phyloP scores from a whole-genome alignment of 2,888 invertebrate species.

The Athripsodes cinereus region DNA sequence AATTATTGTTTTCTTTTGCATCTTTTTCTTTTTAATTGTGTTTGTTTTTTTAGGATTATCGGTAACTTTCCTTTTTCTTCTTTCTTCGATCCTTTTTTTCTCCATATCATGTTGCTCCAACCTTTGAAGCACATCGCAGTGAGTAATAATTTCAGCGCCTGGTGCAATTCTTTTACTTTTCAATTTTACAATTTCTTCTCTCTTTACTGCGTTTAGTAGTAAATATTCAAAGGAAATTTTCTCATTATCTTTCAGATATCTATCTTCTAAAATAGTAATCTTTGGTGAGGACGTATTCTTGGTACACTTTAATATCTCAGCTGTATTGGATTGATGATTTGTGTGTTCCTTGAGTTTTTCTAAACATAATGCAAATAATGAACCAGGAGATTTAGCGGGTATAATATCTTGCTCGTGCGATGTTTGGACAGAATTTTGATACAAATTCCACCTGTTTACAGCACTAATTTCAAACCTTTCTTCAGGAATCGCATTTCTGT shows the following conservation, averaged over 20 bases:
- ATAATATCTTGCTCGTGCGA: no score
- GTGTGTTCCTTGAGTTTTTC: not conserved
- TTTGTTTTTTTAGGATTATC: not conserved
- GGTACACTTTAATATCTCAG: no score
- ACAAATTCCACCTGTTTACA: not conserved
- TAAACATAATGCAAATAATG: not conserved
- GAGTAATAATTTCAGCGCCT: slow-evolving; percentile 3
- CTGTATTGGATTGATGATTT: not conserved
- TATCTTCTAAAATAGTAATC: not conserved
- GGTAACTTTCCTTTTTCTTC: not conserved
- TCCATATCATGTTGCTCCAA: not conserved
- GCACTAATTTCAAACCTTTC: not conserved
- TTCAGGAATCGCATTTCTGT: not conserved
- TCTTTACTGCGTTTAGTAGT: not conserved
- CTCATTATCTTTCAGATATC: slow-evolving; percentile 2
- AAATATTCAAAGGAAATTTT: not conserved
- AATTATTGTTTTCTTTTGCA: slow-evolving; percentile 2
- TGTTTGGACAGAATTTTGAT: not conserved
- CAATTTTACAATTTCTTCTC: slow-evolving; percentile 1
- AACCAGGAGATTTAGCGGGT: no score
- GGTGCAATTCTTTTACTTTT: not conserved
- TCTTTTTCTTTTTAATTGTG: not conserved
- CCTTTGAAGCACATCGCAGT: slow-evolving; percentile 1
- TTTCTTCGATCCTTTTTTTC: not conserved
- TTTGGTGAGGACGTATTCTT: not conserved